These are phyloP conservation scores for Lates japonicus DNA, from an alignment of 2,797 vertebrate genomes.

Conservation along the genomic window DNA sequence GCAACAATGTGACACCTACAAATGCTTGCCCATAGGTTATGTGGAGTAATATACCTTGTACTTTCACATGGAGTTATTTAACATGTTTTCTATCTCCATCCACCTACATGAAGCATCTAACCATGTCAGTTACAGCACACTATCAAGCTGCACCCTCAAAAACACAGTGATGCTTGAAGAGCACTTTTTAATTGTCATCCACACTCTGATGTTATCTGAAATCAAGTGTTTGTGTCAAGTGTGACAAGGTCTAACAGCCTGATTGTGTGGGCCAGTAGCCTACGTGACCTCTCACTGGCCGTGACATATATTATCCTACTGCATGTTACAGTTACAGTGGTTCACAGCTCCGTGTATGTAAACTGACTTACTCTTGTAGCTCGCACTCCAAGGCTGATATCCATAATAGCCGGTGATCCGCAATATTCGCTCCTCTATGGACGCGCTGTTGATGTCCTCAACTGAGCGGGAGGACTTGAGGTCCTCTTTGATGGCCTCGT, in stretches of 20 bases:
- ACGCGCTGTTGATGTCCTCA: slow-evolving; percentile 94
- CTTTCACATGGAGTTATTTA: background rate
- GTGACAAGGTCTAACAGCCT: background rate
- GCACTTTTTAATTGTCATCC: background rate
- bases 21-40: background rate
- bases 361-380: slow-evolving; percentile 90
- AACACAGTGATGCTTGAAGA: background rate
- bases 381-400: slow-evolving; percentile 94
- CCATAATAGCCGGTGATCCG: slow-evolving; percentile 97
- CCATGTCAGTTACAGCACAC: background rate
- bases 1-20: background rate
- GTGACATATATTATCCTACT: background rate
- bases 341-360: slow-evolving; percentile 1
- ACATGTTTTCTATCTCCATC: background rate
- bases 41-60: background rate
- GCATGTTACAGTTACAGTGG: background rate
- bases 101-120: slow-evolving; percentile 14
- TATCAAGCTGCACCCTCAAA: slow-evolving; percentile 8
- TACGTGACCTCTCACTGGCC: background rate
- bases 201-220: background rate
- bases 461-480: slow-evolving; percentile 95
- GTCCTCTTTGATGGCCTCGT: slow-evolving; percentile 96
- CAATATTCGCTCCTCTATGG: slow-evolving; percentile 95
- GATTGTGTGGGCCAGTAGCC: background rate
- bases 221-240: background rate